Evolutionary conservation across 2,888 invertebrate genomes (phyloP).

Genomic region (Acanthoscelides obtectus): DNA sequence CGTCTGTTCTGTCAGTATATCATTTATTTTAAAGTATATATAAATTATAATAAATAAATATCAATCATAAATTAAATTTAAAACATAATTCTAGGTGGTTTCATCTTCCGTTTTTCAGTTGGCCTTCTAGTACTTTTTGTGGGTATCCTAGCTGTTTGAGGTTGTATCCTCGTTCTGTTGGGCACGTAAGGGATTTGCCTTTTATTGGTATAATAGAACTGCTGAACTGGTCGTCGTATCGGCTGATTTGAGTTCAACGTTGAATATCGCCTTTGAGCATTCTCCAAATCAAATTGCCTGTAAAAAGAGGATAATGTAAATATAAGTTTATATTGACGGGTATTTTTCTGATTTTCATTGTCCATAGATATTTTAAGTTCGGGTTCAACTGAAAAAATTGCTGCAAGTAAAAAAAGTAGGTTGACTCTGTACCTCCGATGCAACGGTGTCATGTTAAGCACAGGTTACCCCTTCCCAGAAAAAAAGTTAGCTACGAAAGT

Average conservation of each 20-base stretch:
- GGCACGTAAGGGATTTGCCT: neutral
- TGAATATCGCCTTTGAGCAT: neutral
- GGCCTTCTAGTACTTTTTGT: neutral
- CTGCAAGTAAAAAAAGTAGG: no score
- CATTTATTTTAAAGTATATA: neutral
- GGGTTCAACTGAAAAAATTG: no score
- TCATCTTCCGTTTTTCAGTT: neutral
- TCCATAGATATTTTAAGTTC: no score
- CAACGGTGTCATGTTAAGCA: no score
- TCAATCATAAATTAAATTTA: neutral
- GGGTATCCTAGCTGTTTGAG: neutral
- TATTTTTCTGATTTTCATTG: no score
- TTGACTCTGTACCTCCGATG: no score
- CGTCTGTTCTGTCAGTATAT: no score
- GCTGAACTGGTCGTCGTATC: neutral
- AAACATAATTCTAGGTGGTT: neutral
- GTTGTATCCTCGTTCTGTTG: neutral
- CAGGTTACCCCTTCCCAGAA: no score
- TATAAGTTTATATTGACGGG: no score
- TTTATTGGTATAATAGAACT: neutral
- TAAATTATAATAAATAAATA: neutral
- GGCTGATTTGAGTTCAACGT: neutral
- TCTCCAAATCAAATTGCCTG: neutral
- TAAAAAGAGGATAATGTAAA: neutral
- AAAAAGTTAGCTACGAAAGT: no score